phyloP scores from a whole-genome alignment of 2,797 vertebrate genomes.

The Podarcis lilfordi region DNA sequence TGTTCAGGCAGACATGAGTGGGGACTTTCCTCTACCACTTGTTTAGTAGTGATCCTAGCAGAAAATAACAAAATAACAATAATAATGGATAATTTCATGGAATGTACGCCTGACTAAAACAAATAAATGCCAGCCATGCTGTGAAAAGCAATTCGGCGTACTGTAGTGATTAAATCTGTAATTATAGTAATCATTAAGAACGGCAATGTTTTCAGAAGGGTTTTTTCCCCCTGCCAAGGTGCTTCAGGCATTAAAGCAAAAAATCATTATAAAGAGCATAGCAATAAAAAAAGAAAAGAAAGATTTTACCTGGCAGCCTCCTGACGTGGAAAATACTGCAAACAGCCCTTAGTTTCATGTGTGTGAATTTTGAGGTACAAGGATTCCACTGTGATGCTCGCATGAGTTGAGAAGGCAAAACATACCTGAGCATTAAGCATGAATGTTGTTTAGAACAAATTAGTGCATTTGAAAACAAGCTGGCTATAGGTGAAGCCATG shows the following conservation, averaged over 20 bases:
- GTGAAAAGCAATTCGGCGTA: conserved; percentile 30
- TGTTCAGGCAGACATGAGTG: neutral
- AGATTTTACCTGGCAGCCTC: conserved; percentile 33
- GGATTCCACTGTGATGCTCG: neutral
- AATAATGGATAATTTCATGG: neutral
- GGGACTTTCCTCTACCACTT: neutral
- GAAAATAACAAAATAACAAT: neutral
- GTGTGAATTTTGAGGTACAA: neutral
- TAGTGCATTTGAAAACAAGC: neutral
- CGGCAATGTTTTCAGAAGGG: conserved; percentile 42
- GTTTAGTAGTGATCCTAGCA: neutral
- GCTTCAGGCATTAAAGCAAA: conserved; percentile 38
- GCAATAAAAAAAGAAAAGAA: conserved; percentile 47
- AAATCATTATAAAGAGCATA: conserved; percentile 56
- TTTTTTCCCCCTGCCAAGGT: conserved; percentile 41
- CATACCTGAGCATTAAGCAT: neutral
- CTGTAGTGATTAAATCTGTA: conserved; percentile 36
- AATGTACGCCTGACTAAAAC: conserved; percentile 31
- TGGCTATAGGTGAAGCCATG: neutral
- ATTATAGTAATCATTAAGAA: conserved; percentile 62
- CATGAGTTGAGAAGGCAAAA: neutral
- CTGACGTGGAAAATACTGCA: conserved; percentile 44
- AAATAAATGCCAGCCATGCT: conserved; percentile 17
- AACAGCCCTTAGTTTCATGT: conserved; percentile 32
- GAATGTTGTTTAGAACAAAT: neutral